A percentile compares a stretch with the other conserved stretches of the same genome.
Evolutionary conservation across 2,888 invertebrate species (phyloP).

Genomic region (Elysia crispata): DNA sequence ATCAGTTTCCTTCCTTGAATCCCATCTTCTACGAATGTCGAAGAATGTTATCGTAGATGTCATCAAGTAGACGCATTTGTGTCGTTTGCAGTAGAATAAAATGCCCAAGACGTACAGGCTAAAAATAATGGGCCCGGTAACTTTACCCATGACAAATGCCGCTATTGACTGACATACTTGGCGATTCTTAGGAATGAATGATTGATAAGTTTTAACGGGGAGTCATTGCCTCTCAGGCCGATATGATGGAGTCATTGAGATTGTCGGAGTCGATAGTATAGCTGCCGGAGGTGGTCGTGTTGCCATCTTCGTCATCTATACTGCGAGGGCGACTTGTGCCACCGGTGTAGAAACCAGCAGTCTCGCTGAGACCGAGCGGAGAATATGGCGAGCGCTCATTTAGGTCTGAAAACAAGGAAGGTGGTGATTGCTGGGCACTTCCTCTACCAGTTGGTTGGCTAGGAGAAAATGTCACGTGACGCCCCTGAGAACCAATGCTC

Average conservation of each 20-base stretch:
- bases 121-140: too few relatives aligned
- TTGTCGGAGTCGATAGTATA: constrained; percentile 55
- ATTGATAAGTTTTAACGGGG: not conserved
- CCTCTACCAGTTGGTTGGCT: constrained; percentile 6
- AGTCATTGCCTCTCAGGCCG: constrained; percentile 25
- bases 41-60: too few relatives aligned
- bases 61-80: too few relatives aligned
- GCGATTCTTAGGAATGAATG: too few relatives aligned
- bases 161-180: too few relatives aligned
- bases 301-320: constrained; percentile 51
- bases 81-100: too few relatives aligned
- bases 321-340: constrained; percentile 48
- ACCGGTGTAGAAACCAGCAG: constrained; percentile 29
- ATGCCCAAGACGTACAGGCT: too few relatives aligned
- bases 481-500: constrained; percentile 18
- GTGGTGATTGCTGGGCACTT: not conserved
- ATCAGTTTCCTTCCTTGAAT: too few relatives aligned
- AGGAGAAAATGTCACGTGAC: constrained; percentile 45
- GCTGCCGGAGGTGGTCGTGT: constrained; percentile 55
- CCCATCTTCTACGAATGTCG: too few relatives aligned
- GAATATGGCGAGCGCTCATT: constrained; percentile 31
- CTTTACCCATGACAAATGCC: too few relatives aligned
- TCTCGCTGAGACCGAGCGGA: constrained; percentile 34
- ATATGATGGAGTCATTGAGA: constrained; percentile 48
- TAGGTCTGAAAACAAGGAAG: too few relatives aligned